Percentiles rank a stretch among this genome's conserved stretches.
These are phyloP conservation scores for Apistogramma diplotaenia DNA, from an alignment of 2,113 vertebrate genomes.

Conservation along the genomic window DNA sequence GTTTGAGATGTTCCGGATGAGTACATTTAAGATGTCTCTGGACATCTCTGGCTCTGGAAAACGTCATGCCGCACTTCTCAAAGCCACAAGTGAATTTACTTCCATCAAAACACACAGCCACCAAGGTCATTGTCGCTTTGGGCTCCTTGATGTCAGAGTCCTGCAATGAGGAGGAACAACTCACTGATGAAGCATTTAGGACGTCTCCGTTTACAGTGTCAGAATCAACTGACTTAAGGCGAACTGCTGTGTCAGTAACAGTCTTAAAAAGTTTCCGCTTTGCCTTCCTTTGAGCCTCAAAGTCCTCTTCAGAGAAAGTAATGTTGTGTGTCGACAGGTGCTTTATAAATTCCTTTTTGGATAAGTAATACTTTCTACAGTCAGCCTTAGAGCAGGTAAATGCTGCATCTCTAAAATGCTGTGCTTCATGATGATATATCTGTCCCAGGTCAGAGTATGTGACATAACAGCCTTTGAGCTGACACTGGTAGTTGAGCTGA, in stretches of 20 bases:
- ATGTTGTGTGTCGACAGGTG: slow-evolving; percentile 87
- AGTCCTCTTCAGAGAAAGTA: slow-evolving; percentile 79
- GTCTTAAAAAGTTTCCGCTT: slow-evolving; percentile 63
- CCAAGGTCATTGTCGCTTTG: slow-evolving; percentile 65
- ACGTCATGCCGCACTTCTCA: slow-evolving; percentile 87
- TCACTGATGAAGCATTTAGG: slow-evolving; percentile 11
- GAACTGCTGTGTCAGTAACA: slow-evolving; percentile 6
- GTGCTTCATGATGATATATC: slow-evolving; percentile 96
- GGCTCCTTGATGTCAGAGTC: slow-evolving; percentile 36
- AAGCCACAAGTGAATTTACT: slow-evolving; percentile 89
- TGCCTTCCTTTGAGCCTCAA: slow-evolving; percentile 72
- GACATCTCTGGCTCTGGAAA: slow-evolving; percentile 84
- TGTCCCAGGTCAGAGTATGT: slow-evolving; percentile 92
- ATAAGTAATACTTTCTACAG: slow-evolving; percentile 94
- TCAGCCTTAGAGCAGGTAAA: slow-evolving; percentile 86
- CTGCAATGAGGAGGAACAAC: slow-evolving; percentile 39
- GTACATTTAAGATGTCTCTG: slow-evolving; percentile 87
- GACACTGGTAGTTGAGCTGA: slow-evolving; percentile 89
- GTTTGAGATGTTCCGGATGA: slow-evolving; percentile 84
- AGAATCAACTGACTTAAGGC: background rate
- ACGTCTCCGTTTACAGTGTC: slow-evolving; percentile 34
- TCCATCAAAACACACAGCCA: slow-evolving; percentile 88
- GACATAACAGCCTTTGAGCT: slow-evolving; percentile 89
- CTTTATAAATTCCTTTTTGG: slow-evolving; percentile 88
- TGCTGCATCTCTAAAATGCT: slow-evolving; percentile 94